Conservation (phyloP, 37 sponge, comb jelly and placozoan genomes). For the Hexactinellida sp. region DNA sequence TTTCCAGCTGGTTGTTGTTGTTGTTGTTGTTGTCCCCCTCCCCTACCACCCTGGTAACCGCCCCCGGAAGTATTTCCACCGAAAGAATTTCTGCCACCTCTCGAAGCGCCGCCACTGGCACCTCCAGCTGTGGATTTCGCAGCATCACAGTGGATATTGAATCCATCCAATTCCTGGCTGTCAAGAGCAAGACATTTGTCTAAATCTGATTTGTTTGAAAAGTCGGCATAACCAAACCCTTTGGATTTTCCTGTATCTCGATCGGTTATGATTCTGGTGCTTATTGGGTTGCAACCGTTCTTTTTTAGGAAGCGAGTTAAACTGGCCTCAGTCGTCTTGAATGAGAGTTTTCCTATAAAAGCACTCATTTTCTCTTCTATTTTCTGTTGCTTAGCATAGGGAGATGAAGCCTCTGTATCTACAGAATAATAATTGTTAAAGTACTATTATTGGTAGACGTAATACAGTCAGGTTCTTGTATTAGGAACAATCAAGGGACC, state of each 20-base stretch:
- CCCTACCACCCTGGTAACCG: neutral
- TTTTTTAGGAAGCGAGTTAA: neutral
- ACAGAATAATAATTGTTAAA: too few relatives aligned
- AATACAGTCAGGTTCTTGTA: too few relatives aligned
- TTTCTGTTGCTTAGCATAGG: neutral
- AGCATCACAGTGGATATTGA: neutral
- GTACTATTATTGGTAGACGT: too few relatives aligned
- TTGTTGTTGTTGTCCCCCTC: neutral
- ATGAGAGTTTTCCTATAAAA: neutral
- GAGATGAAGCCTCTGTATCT: neutral
- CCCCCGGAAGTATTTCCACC: neutral
- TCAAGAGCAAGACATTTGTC: neutral
- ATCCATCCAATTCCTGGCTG: neutral
- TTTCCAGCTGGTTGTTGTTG: neutral
- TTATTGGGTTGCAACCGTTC: neutral
- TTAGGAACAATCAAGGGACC: too few relatives aligned
- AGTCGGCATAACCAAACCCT: conserved; percentile 14
- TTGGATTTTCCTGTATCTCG: neutral
- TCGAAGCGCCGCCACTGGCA: neutral
- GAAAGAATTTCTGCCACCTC: neutral
- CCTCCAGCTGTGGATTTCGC: neutral
- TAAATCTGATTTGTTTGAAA: neutral
- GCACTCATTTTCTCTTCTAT: neutral
- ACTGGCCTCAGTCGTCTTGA: conserved; percentile 1
- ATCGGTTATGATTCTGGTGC: neutral